Evolutionary conservation across 2,113 vertebrate species (phyloP).

Genomic region (Acanthochromis polyacanthus): DNA sequence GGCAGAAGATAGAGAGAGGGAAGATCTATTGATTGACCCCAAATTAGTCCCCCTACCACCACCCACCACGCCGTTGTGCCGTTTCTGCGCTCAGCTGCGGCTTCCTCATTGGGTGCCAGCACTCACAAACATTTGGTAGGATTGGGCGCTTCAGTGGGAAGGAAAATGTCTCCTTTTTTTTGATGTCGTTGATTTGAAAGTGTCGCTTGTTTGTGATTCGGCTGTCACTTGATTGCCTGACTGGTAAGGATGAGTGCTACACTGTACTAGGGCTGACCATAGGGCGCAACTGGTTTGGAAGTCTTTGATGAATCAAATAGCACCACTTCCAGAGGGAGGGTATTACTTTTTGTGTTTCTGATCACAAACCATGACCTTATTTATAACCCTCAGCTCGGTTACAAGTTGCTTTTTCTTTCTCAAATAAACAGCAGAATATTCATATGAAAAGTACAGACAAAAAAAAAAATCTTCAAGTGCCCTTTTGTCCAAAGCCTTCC

Average conservation of each 20-base stretch:
- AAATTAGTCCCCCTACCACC: constrained; percentile 84
- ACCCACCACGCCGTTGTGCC: constrained; percentile 53
- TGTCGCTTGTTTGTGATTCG: constrained; percentile 45
- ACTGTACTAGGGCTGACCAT: constrained; percentile 39
- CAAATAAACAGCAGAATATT: constrained; percentile 34
- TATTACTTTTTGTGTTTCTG: constrained; percentile 62
- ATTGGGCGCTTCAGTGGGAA: constrained; percentile 52
- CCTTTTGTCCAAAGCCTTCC: constrained; percentile 10
- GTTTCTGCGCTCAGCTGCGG: constrained; percentile 55
- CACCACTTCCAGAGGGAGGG: constrained; percentile 50
- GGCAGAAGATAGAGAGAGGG: constrained; percentile 85
- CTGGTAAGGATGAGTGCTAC: constrained; percentile 43
- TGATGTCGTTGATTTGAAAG: constrained; percentile 63
- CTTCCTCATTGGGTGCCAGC: constrained; percentile 58
- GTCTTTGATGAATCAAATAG: constrained; percentile 69
- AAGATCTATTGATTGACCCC: constrained; percentile 89
- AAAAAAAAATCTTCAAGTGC: background rate
- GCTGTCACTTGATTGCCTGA: constrained; percentile 64
- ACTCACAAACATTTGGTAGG: constrained; percentile 62
- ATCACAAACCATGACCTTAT: constrained; percentile 66
- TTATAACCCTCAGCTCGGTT: constrained; percentile 27
- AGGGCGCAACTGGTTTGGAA: constrained; percentile 52
- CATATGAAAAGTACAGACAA: constrained; percentile 12
- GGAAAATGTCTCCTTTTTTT: constrained; percentile 34
- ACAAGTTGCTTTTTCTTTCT: constrained; percentile 15